These are phyloP conservation scores for Chaetoderma sp. DNA, from an alignment of 2,888 invertebrate species.

Conservation along the genomic window DNA sequence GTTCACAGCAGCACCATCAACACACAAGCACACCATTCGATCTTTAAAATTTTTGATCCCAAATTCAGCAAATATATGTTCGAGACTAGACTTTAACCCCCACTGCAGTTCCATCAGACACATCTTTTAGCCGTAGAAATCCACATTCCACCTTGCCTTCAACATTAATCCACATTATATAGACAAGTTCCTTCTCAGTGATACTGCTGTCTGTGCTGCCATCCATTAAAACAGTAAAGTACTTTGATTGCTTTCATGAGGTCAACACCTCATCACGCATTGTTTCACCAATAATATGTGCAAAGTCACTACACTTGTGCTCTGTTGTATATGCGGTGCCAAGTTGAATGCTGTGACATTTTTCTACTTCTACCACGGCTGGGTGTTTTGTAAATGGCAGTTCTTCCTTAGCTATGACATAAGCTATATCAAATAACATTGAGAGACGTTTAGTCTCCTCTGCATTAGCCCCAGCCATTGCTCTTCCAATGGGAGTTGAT, in stretches of 20 bases:
- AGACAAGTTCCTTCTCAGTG: not conserved
- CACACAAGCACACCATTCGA: too few relatives aligned
- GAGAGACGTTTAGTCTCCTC: not conserved
- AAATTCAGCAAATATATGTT: too few relatives aligned
- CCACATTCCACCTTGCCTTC: too few relatives aligned
- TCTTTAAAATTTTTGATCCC: too few relatives aligned
- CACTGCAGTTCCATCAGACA: too few relatives aligned
- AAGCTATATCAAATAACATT: constrained; percentile 2
- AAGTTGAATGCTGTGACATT: not conserved
- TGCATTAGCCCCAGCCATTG: too few relatives aligned
- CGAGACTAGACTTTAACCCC: too few relatives aligned
- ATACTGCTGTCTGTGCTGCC: not conserved
- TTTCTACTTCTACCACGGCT: not conserved
- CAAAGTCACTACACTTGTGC: constrained; percentile 1
- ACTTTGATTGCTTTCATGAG: not conserved
- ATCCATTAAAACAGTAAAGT: not conserved
- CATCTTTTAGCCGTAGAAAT: too few relatives aligned
- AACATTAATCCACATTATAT: not conserved
- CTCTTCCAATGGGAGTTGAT: too few relatives aligned
- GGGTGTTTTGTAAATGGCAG: not conserved
- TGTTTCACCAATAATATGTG: not conserved
- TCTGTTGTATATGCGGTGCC: not conserved
- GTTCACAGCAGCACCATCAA: too few relatives aligned
- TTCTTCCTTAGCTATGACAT: not conserved
- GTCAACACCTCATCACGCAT: not conserved